These are phyloP conservation scores for Nylanderia fulva DNA, from an alignment of 1,140 invertebrate species.

Conservation along the genomic window DNA sequence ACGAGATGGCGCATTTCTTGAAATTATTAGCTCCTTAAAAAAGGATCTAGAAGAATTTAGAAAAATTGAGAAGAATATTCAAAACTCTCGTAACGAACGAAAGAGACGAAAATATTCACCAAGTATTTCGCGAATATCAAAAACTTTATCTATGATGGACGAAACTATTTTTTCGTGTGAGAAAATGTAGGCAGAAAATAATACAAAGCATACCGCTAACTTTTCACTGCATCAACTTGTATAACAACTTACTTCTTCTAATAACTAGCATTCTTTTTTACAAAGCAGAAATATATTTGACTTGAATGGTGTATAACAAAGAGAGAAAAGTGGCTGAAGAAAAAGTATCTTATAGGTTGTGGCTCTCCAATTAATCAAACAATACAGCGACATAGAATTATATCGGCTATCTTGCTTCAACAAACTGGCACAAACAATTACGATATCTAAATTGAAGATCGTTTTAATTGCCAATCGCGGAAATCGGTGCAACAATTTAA, in stretches of 20 bases:
- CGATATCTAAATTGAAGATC: constrained; percentile 18
- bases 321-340: neutral
- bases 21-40: constrained; percentile 17
- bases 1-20: neutral
- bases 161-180: neutral
- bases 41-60: neutral
- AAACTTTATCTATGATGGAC: neutral
- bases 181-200: neutral
- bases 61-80: neutral
- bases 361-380: neutral
- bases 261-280: neutral
- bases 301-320: neutral
- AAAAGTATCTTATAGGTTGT: neutral
- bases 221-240: neutral
- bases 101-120: neutral
- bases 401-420: neutral
- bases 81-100: neutral
- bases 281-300: constrained; percentile 4
- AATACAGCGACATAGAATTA: neutral
- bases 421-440: neutral
- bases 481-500: neutral
- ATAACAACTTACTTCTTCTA: neutral
- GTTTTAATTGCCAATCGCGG: neutral
- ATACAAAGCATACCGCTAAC: neutral
- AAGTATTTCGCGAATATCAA: neutral